A percentile compares a stretch with the other conserved stretches of the same genome.
phyloP scores from a whole-genome alignment of 37 sponge, comb jelly and placozoan genomes.

The Corticium candelabrum region DNA sequence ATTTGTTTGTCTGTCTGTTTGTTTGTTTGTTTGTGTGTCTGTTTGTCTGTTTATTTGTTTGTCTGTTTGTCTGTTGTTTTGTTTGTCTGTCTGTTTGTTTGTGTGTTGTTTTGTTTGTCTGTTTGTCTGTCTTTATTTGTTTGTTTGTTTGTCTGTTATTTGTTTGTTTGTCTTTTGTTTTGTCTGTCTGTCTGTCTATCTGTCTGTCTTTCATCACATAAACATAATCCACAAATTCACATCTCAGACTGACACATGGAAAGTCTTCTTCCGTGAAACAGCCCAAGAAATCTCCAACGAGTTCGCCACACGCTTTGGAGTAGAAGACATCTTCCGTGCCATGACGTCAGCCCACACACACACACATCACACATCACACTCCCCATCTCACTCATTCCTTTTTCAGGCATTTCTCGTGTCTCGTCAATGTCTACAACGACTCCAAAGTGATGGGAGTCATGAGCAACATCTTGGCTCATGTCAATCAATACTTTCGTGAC shows the following conservation, averaged over 20 bases:
- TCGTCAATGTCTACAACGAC: background rate
- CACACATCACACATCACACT: background rate
- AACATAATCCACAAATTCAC: background rate
- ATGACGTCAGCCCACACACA: background rate
- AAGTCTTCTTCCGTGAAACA: background rate
- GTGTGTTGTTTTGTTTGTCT: too few relatives aligned
- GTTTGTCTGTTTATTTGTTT: too few relatives aligned
- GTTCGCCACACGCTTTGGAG: background rate
- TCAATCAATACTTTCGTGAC: background rate
- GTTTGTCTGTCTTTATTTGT: too few relatives aligned
- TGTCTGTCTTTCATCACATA: too few relatives aligned
- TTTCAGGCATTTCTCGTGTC: background rate
- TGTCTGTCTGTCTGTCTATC: too few relatives aligned
- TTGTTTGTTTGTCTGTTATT: too few relatives aligned
- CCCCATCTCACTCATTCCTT: background rate
- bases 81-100: too few relatives aligned
- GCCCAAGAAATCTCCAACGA: background rate
- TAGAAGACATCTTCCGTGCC: background rate
- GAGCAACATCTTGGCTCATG: background rate
- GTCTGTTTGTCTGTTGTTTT: too few relatives aligned
- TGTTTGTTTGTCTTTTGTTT: too few relatives aligned
- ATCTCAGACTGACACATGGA: background rate
- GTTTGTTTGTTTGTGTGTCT: too few relatives aligned
- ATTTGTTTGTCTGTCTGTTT: too few relatives aligned
- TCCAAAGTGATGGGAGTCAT: background rate